Percentiles rank a stretch among this genome's conserved stretches.
Conservation (phyloP, 2,888 invertebrate species). For the Parasteatoda lunata region DNA sequence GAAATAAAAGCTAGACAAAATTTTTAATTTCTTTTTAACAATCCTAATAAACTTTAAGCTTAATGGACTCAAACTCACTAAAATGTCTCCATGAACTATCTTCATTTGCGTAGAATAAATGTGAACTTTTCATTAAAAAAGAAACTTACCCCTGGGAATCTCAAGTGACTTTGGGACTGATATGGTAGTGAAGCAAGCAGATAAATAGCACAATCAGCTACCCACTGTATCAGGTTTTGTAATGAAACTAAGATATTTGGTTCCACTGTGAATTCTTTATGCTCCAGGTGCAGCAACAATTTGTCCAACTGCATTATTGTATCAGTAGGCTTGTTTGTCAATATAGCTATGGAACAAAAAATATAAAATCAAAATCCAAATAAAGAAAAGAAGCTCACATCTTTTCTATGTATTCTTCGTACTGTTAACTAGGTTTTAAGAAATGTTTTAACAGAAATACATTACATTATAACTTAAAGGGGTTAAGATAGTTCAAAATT, state of each 20-base stretch:
- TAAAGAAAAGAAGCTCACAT: background rate
- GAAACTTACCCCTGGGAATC: slow-evolving; percentile 74
- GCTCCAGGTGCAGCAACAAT: slow-evolving; percentile 84
- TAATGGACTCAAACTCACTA: too few relatives aligned
- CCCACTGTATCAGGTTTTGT: slow-evolving; percentile 93
- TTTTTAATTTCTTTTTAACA: too few relatives aligned
- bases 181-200: slow-evolving; percentile 86
- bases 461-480: too few relatives aligned
- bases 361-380: background rate
- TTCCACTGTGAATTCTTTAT: slow-evolving; percentile 90
- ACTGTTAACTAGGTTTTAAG: background rate
- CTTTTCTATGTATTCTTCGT: background rate
- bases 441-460: too few relatives aligned
- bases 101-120: background rate
- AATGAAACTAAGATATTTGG: slow-evolving; percentile 87
- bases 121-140: background rate
- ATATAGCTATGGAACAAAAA: slow-evolving; percentile 76
- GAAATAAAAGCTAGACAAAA: too few relatives aligned
- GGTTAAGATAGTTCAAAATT: too few relatives aligned
- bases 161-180: slow-evolving; percentile 75
- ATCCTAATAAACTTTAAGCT: too few relatives aligned
- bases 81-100: too few relatives aligned
- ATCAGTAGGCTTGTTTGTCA: slow-evolving; percentile 78
- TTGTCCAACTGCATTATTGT: slow-evolving; percentile 86
- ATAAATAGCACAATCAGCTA: slow-evolving; percentile 89